Evolutionary conservation across 2,888 invertebrate species (phyloP), one percentile per base, ranked within the genome.

Genomic region (Tethea ocularis): DNA sequence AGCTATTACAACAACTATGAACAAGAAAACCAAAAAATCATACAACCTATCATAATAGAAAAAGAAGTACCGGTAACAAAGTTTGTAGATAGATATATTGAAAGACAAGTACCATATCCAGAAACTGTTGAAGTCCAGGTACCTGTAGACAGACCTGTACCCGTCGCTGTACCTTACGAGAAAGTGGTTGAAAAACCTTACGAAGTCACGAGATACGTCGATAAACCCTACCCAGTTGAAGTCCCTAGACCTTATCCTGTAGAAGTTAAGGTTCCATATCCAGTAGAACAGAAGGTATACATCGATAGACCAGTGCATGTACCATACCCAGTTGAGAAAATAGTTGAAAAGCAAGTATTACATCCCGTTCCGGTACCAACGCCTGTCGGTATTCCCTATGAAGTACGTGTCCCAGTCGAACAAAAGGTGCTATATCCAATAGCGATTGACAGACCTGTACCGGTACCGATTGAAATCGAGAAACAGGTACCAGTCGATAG

Each of bases 151-250:
- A 89, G 94, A 53, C 91, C 89, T 1, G 86, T 93, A 0, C 86
- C 91, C 2, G 82, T 88, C 1, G 84, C 89, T 0, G 89, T 94
- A 0, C 86, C 86, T n/a, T 84, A 85, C 46, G 94, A 95, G 61
- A 94, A 91, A 63, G 82, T 93, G 5, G 86, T 94, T 0, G 94
- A 94, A 67, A 94, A 91, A 75, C 94, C 94, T 0, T 82, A 93
- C 0, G 91, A 93, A 78, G 85, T 93, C 0, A 91, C 93, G 1
- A 87, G 81, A 69, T 89, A 91, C 62, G 87, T 95, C 0, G 94
- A 96, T 64, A 95, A 95, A 61, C 94, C 94, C 0, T 93, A 94
- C 63, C 94, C 94, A 0, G 94, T 95, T 13, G 93, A 94, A 52
- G 91, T 91, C 2, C 78, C 82, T 6, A 78, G 82, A 33, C 94